phyloP scores from a whole-genome alignment of 1,140 invertebrate genomes.

The Bombus consobrinus region DNA sequence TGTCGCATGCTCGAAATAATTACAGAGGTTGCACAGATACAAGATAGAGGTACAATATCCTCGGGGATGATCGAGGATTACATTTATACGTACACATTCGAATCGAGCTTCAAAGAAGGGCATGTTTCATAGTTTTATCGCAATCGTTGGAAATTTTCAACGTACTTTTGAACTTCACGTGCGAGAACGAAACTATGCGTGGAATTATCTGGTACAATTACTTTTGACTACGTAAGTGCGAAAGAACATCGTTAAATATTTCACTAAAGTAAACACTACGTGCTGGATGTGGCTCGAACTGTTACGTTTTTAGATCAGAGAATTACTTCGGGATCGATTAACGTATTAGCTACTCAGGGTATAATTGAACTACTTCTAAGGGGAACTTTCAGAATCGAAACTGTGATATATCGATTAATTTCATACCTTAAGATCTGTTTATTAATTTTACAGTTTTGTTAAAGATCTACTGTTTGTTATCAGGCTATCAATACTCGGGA shows the following conservation, averaged over 20 bases:
- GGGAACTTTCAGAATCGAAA: background rate
- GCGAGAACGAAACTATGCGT: slow-evolving; percentile 20
- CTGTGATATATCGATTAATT: background rate
- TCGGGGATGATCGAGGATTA: too few species aligned
- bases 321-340: slow-evolving; percentile 1
- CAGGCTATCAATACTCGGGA: slow-evolving; percentile 10
- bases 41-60: background rate
- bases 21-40: slow-evolving; percentile 8
- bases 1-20: slow-evolving; percentile 59
- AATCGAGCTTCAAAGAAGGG: background rate
- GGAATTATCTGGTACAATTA: slow-evolving; percentile 33
- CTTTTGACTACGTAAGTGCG: slow-evolving; percentile 64
- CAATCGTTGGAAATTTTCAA: background rate
- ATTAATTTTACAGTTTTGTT: background rate
- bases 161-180: slow-evolving; percentile 19
- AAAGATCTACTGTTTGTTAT: slow-evolving; percentile 19
- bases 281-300: slow-evolving; percentile 64
- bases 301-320: slow-evolving; percentile 5
- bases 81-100: slow-evolving; percentile 5
- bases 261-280: slow-evolving; percentile 63
- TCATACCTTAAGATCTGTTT: background rate
- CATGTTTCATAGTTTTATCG: background rate
- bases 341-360: background rate
- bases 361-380: slow-evolving; percentile 16
- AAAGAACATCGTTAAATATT: slow-evolving; percentile 44